phyloP scores from a whole-genome alignment of 2,888 invertebrate species.

The Epirrita christyi region DNA sequence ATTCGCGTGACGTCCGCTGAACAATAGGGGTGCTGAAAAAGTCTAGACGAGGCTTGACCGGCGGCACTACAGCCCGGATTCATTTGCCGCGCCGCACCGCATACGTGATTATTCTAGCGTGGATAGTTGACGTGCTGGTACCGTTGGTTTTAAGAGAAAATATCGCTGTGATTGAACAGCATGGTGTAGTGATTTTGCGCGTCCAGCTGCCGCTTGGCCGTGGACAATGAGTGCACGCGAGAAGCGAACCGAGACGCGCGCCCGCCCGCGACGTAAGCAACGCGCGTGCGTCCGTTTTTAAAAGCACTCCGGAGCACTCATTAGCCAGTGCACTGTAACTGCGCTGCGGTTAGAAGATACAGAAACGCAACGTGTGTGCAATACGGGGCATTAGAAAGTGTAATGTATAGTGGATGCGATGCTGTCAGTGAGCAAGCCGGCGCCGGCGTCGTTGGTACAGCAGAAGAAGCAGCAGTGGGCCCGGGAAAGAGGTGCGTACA shows the following conservation, averaged over 20 bases:
- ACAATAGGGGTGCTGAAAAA: constrained; percentile 67
- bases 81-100: constrained; percentile 40
- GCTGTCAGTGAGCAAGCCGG: constrained; percentile 80
- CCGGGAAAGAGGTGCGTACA: constrained; percentile 92
- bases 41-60: constrained; percentile 53
- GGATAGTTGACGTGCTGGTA: constrained; percentile 40
- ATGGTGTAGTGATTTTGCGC: constrained; percentile 48
- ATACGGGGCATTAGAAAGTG: constrained; percentile 80
- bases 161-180: constrained; percentile 52
- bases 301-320: constrained; percentile 69
- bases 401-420: constrained; percentile 79
- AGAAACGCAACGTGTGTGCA: constrained; percentile 74
- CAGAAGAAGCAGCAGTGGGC: constrained; percentile 97
- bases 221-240: constrained; percentile 77
- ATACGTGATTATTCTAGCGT: constrained; percentile 45
- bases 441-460: constrained; percentile 89
- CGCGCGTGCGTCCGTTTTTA: constrained; percentile 74
- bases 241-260: constrained; percentile 75
- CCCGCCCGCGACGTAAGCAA: constrained; percentile 51
- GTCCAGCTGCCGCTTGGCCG: constrained; percentile 57
- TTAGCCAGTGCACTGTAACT: constrained; percentile 80
- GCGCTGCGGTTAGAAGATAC: constrained; percentile 66
- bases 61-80: constrained; percentile 33
- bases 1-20: constrained; percentile 78
- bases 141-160: constrained; percentile 52